Base-by-base conservation (phyloP, 2,113 vertebrate genomes). In the Reinhardtius hippoglossoides region DNA sequence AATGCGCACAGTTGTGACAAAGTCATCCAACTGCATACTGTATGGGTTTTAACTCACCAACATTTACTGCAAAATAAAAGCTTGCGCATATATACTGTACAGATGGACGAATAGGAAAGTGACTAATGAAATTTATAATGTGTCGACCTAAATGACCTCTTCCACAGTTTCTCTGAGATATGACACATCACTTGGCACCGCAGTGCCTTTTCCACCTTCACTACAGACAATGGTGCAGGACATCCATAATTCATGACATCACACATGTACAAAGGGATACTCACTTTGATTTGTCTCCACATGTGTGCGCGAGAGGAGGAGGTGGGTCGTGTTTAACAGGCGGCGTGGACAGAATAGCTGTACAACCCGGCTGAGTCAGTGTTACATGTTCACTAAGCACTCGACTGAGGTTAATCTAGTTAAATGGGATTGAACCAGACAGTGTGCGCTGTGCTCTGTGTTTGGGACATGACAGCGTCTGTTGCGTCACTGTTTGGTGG, bases 171-270 rank as follows among this genome's bases (percentile, higher is more conserved):
- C n/a, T n/a, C 31, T 61, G 18, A 2, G 31, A 75, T 57, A 71
- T 75, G 74, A 80, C 62, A 63, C 78, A 69, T 88, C 65, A 67
- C 67, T 70, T 76, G 74, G 44, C 60, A 55, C 76, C 63, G 79
- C 81, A 72, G 59, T 69, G 58, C 31, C 54, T 81, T 74, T 71
- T 86, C 77, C 58, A 80, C 80, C 83, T 81, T 84, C 67, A 71
- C 52, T 65, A 67, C 81, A 85, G 78, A 84, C 86, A 85, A 80
- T 89, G 81, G 67, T 71, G 74, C 86, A 87, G 82, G 42, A 46
- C 77, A 91, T 93, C 73, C 88, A 92, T 92, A 91, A 93, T 93
- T 89, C 87, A 91, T 91, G 61, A 74, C 58, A 73, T 82, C 87
- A 86, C 71, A 46, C 27, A 76, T 85, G 71, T 75, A 80, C 40